phyloP scores from a whole-genome alignment of 2,113 vertebrate genomes.

The Psophia crepitans region DNA sequence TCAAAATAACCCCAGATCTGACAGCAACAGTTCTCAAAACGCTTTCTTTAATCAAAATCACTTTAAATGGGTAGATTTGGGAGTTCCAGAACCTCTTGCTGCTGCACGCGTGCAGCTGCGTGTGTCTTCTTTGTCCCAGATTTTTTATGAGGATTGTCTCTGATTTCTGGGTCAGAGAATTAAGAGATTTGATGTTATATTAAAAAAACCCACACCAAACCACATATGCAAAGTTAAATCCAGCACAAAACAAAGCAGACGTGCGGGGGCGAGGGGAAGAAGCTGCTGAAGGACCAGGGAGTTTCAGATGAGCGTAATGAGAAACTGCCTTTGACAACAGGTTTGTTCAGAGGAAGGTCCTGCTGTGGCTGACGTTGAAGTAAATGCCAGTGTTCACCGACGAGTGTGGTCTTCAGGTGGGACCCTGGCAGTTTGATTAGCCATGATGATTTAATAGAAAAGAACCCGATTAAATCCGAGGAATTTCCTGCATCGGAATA shows the following conservation, averaged over 20 bases:
- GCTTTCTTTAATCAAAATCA: slow-evolving; percentile 44
- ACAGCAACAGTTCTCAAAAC: slow-evolving; percentile 4
- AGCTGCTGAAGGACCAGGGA: background rate
- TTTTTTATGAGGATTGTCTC: slow-evolving; percentile 68
- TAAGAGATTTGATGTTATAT: slow-evolving; percentile 68
- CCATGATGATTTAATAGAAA: background rate
- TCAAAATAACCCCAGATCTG: slow-evolving; percentile 12
- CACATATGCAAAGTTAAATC: slow-evolving; percentile 39
- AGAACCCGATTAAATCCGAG: background rate
- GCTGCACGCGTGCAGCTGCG: background rate
- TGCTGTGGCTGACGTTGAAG: background rate
- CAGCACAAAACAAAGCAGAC: slow-evolving; percentile 21
- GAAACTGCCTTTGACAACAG: background rate
- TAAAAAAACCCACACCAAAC: slow-evolving; percentile 15
- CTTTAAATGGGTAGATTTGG: slow-evolving; percentile 49
- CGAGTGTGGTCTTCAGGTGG: background rate
- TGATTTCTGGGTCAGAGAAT: slow-evolving; percentile 71
- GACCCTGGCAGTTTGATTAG: background rate
- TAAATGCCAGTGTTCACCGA: accelerated
- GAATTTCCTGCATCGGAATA: background rate
- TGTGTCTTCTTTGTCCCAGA: slow-evolving; percentile 43
- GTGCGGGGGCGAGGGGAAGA: background rate
- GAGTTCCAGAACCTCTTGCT: background rate
- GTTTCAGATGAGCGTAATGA: background rate
- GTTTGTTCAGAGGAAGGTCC: background rate